These are phyloP conservation scores for Trigoniulus corallinus DNA, from an alignment of 1,140 invertebrate genomes.

Conservation along the genomic window DNA sequence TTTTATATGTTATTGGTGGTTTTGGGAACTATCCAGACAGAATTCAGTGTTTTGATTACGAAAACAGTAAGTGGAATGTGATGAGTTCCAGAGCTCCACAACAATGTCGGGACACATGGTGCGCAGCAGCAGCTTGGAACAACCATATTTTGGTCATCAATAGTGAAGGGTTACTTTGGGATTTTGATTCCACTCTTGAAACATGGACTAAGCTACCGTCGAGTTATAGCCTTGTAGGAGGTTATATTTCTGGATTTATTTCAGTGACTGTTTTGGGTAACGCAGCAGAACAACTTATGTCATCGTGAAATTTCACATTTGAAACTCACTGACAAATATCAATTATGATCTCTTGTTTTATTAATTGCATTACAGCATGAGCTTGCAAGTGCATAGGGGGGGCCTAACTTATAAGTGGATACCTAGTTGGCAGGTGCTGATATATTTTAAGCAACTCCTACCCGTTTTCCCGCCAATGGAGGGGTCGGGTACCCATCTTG, in stretches of 20 bases:
- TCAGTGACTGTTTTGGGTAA: background rate
- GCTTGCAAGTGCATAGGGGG: too few relatives aligned
- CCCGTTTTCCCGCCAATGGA: too few relatives aligned
- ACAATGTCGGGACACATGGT: background rate
- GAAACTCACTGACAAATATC: background rate
- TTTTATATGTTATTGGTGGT: conserved; percentile 1
- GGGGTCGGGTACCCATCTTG: too few relatives aligned
- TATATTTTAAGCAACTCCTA: too few relatives aligned
- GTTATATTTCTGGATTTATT: conserved; percentile 1
- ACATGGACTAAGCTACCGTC: background rate
- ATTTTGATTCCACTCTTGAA: background rate
- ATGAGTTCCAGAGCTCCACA: background rate
- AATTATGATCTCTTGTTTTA: too few relatives aligned
- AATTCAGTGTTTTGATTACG: background rate
- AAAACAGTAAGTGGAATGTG: background rate
- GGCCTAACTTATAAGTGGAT: too few relatives aligned
- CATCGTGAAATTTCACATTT: too few relatives aligned
- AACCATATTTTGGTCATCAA: background rate
- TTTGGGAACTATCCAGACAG: background rate
- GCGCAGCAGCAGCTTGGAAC: background rate
- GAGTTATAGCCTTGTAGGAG: background rate
- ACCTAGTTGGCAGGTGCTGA: too few relatives aligned
- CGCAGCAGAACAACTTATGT: too few relatives aligned
- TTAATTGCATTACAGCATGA: too few relatives aligned
- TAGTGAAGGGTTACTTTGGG: background rate